Evolutionary conservation across 1,140 invertebrate genomes (phyloP), one percentile per base, ranked within the genome.

Genomic region (Drosophila ficusphila): DNA sequence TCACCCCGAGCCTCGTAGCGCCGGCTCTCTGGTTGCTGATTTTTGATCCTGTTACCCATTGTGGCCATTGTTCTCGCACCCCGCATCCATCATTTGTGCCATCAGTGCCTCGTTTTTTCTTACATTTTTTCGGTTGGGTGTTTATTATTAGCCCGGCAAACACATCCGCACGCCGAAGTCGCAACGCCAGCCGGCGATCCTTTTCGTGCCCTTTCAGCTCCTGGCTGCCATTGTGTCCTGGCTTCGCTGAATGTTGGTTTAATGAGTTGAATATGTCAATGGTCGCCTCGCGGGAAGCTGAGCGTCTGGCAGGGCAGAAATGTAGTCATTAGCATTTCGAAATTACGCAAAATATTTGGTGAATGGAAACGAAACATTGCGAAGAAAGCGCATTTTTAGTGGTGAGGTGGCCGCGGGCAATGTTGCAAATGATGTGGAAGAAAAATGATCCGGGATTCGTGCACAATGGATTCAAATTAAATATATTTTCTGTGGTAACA

Each of bases 211-310:
- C 27, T 49, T 71, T 54, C 16, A 31, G 39, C 29, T 36, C 18
- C 14, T 52, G 16, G 4, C 38, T 39, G 48, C 62, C 27, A 69
- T 81, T 85, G 54, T 83, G 53, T 64, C 27, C 25, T 8, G 31
- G 21, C 11, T 7, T 19, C 6, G 14, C 36, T 44, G 72, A 81
- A 81, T 73, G 76, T 71, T 61, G 49, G 61, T 88, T 85, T 88
- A 85, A 85, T 85, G 81, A 85, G 82, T 85, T 60, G 82, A 85
- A 88, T 85, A 85, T 85, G 81, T 85, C 82, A 81, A 81, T 76
- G 65, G 76, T 65, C 61, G 33, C 46, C 42, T 44, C 18, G 33
- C 18, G 21, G 21, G 27, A 34, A 41, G 38, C 47, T 58, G 52
- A 36, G 23, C 38, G 18, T 48, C 29, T 33, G 34, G 48, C 54